phyloP scores from a whole-genome alignment of 2,888 invertebrate species.

The Ophonus ardosiacus region DNA sequence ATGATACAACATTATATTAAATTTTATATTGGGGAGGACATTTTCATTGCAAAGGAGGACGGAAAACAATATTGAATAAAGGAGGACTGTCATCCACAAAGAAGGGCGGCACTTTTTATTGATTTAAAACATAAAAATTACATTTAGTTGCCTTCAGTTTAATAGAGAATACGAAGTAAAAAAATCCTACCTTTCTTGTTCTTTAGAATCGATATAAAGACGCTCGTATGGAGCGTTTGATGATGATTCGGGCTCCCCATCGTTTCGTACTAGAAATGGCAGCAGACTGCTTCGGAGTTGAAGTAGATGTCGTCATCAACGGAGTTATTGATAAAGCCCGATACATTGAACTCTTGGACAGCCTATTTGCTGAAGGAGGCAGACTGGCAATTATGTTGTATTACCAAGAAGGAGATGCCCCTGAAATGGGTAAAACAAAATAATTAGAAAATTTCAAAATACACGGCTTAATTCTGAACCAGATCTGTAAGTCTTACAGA shows the following conservation, averaged over 20 bases:
- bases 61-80: no score
- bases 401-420: constrained; percentile 82
- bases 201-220: constrained; percentile 81
- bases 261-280: constrained; percentile 84
- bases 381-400: constrained; percentile 81
- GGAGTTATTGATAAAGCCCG: constrained; percentile 84
- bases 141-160: background rate
- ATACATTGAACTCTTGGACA: constrained; percentile 80
- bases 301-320: constrained; percentile 81
- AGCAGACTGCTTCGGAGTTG: constrained; percentile 78
- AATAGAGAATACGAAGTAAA: background rate
- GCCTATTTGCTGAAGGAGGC: constrained; percentile 81
- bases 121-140: no score
- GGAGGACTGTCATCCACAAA: no score
- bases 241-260: constrained; percentile 78
- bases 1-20: no score
- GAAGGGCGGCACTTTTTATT: no score
- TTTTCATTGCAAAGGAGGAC: no score
- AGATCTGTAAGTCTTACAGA: no score
- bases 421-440: constrained; percentile 79
- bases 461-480: no score
- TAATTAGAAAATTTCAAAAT: no score
- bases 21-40: no score
- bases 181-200: background rate
- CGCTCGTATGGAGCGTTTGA: constrained; percentile 75